These are phyloP conservation scores for Diabrotica balteata DNA, from an alignment of 2,888 invertebrate genomes.

Conservation along the genomic window DNA sequence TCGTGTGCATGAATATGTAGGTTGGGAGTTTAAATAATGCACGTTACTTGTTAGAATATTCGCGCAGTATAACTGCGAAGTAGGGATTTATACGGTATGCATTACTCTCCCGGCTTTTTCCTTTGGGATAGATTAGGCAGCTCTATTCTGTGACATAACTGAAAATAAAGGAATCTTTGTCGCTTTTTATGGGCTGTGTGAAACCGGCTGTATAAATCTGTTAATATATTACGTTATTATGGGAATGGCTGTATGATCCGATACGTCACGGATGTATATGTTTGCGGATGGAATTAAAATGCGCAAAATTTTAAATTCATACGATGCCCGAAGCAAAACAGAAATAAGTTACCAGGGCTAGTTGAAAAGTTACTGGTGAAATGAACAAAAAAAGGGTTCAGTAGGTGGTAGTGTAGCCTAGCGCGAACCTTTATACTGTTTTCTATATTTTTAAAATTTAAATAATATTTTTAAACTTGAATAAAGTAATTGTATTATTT, in stretches of 20 bases:
- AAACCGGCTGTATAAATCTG: neutral
- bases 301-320: too few relatives aligned
- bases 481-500: too few relatives aligned
- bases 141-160: constrained; percentile 18
- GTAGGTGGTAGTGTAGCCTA: too few relatives aligned
- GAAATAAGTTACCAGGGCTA: too few relatives aligned
- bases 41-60: constrained; percentile 53
- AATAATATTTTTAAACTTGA: too few relatives aligned
- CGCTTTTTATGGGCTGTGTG: neutral
- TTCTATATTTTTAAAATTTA: too few relatives aligned
- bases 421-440: too few relatives aligned
- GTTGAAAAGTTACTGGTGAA: too few relatives aligned
- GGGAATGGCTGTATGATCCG: neutral
- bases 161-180: constrained; percentile 15
- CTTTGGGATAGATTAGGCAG: constrained; percentile 41
- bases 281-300: too few relatives aligned
- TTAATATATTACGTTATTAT: neutral
- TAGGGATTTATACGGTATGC: constrained; percentile 46
- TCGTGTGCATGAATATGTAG: constrained; percentile 46
- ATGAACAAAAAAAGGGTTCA: too few relatives aligned
- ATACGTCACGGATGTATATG: too few relatives aligned
- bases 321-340: too few relatives aligned
- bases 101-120: constrained; percentile 43
- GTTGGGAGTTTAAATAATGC: constrained; percentile 55
- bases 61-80: constrained; percentile 49